Percentiles rank a stretch among this genome's conserved stretches.
phyloP scores from a whole-genome alignment of 2,113 vertebrate species.

The Oenanthe oenanthe region DNA sequence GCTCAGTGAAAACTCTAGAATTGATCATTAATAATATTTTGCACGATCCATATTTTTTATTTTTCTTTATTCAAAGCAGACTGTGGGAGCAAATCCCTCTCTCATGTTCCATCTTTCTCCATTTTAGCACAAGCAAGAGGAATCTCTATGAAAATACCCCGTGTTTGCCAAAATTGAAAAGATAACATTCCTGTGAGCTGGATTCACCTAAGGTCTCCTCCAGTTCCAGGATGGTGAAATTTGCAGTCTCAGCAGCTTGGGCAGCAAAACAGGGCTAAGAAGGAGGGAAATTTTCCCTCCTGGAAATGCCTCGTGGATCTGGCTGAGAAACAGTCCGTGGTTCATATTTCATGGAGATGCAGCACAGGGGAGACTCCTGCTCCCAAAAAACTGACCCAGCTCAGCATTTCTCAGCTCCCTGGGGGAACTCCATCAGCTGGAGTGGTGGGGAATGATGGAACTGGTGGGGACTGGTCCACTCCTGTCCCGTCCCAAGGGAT shows the following conservation, averaged over 20 bases:
- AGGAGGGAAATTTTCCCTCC: not conserved
- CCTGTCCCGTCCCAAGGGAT: not conserved
- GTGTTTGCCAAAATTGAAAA: constrained; percentile 51
- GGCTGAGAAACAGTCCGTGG: not conserved
- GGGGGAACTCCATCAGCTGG: not conserved
- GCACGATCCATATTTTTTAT: not conserved
- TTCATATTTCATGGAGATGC: not conserved
- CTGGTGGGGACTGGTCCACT: rapidly evolving
- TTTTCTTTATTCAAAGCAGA: constrained; percentile 13
- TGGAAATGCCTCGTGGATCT: not conserved
- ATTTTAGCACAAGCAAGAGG: not conserved
- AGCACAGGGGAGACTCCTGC: not conserved
- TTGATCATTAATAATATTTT: constrained; percentile 69
- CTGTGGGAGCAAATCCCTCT: constrained; percentile 11
- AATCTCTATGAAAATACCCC: constrained; percentile 57
- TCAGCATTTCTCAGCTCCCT: not conserved
- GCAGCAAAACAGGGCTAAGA: constrained; percentile 1
- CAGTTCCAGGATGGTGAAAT: not conserved
- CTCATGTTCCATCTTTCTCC: constrained; percentile 1
- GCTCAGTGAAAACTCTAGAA: constrained; percentile 44
- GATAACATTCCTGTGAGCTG: constrained; percentile 62
- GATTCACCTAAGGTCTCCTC: constrained; percentile 54
- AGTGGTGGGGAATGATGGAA: not conserved
- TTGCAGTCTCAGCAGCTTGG: constrained; percentile 36
- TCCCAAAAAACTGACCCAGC: not conserved